Percentiles rank a stretch among this genome's conserved stretches.
These are phyloP conservation scores for Promerops cafer DNA, from an alignment of 2,113 vertebrate species.

Conservation along the genomic window DNA sequence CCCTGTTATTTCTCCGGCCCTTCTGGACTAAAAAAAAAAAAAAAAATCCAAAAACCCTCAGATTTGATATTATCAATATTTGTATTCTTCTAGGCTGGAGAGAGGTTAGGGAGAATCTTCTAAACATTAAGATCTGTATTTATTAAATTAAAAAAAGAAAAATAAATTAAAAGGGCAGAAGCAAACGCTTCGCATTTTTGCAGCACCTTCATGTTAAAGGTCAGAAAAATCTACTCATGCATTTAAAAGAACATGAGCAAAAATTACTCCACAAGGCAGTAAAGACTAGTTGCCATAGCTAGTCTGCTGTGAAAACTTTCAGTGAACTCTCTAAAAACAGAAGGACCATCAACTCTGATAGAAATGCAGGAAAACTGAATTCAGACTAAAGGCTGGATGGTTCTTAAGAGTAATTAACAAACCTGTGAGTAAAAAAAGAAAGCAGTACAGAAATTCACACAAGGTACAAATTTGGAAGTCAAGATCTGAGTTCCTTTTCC, in stretches of 20 bases:
- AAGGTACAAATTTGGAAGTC: not conserved
- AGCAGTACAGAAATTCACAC: not conserved
- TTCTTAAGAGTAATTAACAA: not conserved
- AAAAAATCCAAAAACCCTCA: not conserved
- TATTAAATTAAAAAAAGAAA: not conserved
- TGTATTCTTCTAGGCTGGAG: not conserved
- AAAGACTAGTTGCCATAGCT: not conserved
- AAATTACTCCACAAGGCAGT: not conserved
- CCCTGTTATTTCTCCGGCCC: not conserved
- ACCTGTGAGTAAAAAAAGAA: not conserved
- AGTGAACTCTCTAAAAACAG: not conserved
- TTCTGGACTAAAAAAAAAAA: not conserved
- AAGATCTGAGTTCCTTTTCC: not conserved
- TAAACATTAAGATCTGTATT: not conserved
- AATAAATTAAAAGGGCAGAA: not conserved
- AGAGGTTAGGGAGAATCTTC: not conserved
- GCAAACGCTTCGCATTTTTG: not conserved
- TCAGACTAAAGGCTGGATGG: not conserved
- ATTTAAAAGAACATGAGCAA: not conserved
- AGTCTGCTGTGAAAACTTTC: not conserved
- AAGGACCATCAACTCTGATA: not conserved
- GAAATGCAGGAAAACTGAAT: not conserved
- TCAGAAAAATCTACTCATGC: not conserved
- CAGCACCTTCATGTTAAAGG: not conserved
- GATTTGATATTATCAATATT: not conserved